Base-by-base conservation (phyloP, 2,888 invertebrate species). In the Acrobasis repandana region DNA sequence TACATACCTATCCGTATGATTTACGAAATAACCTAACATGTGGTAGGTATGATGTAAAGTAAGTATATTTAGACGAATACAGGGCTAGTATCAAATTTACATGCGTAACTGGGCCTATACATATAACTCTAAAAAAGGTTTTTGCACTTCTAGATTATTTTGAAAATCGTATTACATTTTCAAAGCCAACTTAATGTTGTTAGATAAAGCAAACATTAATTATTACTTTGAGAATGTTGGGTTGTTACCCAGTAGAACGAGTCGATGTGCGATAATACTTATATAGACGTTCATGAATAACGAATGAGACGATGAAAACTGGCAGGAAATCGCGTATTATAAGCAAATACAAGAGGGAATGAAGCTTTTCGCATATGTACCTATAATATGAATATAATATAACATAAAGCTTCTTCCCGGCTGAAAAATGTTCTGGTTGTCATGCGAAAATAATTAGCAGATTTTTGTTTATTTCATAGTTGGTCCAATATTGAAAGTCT, bases 251-350 rank as follows among this genome's bases (percentile, higher is more conserved):
- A 69, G 69, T 67, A 63, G 69, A 63, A 70, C 65, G 64, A 68
- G 67, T 73, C 76, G 79, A 82, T 79, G 76, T 71, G 74, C 78
- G 69, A 74, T 77, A 76, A 79, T 81, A n/a, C n/a, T n/a, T n/a
- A 83, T 80, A 83, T 80, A 79, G 77, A 76, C 73, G 72, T 75
- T 81, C 80, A 84, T 84, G 83, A 85, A 86, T 84, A 85, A 80
- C 73, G 70, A 81, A 83, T 82, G 79, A 81, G 77, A 73, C 73
- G 77, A 77, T 83, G 77, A 76, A 80, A 80, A 82, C 76, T 80
- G 74, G 73, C 69, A 43, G 43, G 14, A 43, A 43, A 43, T 11
- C 43, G 43, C 43, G 43, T 43, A 75, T 69, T 70, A 71, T 70
- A 70, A 69, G 71, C 73, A 73, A 73, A 74, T 68, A 71, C 68